A percentile compares a stretch with the other conserved stretches of the same genome.
Evolutionary conservation across 2,888 invertebrate species (phyloP).

Genomic region (Drosophila mimetica): DNA sequence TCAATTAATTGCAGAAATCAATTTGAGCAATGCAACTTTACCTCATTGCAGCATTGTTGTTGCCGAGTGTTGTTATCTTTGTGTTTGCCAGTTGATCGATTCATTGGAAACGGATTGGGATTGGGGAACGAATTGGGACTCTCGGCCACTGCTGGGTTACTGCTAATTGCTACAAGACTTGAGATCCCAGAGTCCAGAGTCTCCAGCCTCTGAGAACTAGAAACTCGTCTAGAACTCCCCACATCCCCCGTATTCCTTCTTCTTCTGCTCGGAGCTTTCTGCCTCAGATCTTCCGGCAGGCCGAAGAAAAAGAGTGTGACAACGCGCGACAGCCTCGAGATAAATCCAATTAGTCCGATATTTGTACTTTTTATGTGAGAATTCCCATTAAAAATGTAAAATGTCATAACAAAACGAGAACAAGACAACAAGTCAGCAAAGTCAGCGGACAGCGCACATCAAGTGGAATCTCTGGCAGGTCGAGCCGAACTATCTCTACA

Average conservation of each 20-base stretch:
- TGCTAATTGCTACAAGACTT: constrained; percentile 63
- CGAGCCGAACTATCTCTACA: constrained; percentile 28
- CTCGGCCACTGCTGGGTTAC: constrained; percentile 43
- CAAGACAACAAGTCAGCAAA: constrained; percentile 69
- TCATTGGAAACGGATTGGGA: constrained; percentile 71
- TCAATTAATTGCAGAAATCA: constrained; percentile 83
- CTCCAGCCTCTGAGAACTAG: constrained; percentile 32
- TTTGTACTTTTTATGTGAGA: constrained; percentile 84
- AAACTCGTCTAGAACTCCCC: constrained; percentile 44
- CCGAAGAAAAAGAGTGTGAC: constrained; percentile 72
- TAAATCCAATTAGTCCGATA: constrained; percentile 84
- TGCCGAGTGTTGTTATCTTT: constrained; percentile 16
- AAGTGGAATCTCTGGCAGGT: constrained; percentile 14
- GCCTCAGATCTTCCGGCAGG: constrained; percentile 70
- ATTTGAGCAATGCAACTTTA: constrained; percentile 81
- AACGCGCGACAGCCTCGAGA: constrained; percentile 80
- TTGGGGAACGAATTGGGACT: constrained; percentile 62
- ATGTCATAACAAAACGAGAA: constrained; percentile 75
- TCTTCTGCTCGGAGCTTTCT: constrained; percentile 44
- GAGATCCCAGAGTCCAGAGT: constrained; percentile 8
- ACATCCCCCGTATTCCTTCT: background rate
- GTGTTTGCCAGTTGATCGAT: constrained; percentile 58
- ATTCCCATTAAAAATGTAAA: constrained; percentile 82
- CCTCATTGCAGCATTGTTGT: constrained; percentile 68
- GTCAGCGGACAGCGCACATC: constrained; percentile 46